Conservation (phyloP, 64 coral and sea anemone species). For the Exaiptasia diaphana region DNA sequence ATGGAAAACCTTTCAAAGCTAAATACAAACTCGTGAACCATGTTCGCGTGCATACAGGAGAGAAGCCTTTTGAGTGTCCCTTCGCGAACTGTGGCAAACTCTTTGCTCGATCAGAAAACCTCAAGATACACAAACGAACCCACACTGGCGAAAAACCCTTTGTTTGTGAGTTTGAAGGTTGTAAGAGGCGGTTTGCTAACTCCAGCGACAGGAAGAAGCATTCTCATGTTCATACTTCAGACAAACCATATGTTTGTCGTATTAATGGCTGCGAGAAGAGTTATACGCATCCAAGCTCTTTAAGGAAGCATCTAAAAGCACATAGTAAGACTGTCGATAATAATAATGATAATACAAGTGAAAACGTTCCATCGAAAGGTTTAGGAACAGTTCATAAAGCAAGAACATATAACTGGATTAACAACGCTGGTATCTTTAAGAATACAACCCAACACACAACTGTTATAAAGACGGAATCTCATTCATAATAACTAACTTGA, state of each 20-base stretch:
- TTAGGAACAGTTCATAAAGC: too few relatives aligned
- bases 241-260: slow-evolving; percentile 59
- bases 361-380: too few relatives aligned
- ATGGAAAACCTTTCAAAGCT: slow-evolving; percentile 65
- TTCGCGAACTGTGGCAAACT: slow-evolving; percentile 49
- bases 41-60: slow-evolving; percentile 64
- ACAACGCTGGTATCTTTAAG: too few relatives aligned
- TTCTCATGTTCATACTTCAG: slow-evolving; percentile 58
- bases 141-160: slow-evolving; percentile 64
- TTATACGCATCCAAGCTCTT: slow-evolving; percentile 61
- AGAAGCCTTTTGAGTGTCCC: slow-evolving; percentile 50
- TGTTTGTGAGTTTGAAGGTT: slow-evolving; percentile 49
- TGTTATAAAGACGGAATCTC: too few relatives aligned
- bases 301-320: slow-evolving; percentile 59
- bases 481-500: too few relatives aligned
- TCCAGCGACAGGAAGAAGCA: slow-evolving; percentile 66
- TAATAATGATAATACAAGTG: background rate
- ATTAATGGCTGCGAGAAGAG: slow-evolving; percentile 44
- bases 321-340: slow-evolving; percentile 15
- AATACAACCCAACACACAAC: too few relatives aligned
- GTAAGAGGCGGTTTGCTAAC: slow-evolving; percentile 58
- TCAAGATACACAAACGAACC: slow-evolving; percentile 64
- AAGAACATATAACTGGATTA: too few relatives aligned
- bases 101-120: slow-evolving; percentile 62
- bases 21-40: slow-evolving; percentile 73